These are phyloP conservation scores for Drosophila neonasuta DNA, from an alignment of 2,888 invertebrate genomes.

Conservation along the genomic window DNA sequence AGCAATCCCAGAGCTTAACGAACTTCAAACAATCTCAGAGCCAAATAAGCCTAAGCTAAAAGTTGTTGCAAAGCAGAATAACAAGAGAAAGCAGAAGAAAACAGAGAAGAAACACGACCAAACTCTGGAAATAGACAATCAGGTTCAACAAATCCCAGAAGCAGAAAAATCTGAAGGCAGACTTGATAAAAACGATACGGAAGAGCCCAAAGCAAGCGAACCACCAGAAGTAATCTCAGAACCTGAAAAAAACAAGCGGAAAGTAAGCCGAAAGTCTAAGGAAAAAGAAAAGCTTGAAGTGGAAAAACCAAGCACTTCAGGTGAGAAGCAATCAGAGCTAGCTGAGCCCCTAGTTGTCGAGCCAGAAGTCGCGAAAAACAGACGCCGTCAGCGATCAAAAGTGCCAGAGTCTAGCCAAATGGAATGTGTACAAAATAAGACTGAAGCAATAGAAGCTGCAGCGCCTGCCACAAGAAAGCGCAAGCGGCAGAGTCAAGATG, in stretches of 20 bases:
- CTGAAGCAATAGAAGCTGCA: not conserved
- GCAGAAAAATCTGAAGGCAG: not conserved
- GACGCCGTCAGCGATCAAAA: slow-evolving; percentile 19
- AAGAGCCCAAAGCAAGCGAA: not conserved
- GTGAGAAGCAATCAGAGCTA: not conserved
- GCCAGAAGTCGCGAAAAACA: slow-evolving; percentile 1
- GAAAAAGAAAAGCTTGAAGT: not conserved
- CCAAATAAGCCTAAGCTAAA: not conserved
- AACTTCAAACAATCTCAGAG: not conserved
- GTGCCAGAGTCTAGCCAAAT: not conserved
- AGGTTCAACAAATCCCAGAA: not conserved
- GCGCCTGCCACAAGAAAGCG: not conserved
- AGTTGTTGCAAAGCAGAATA: not conserved
- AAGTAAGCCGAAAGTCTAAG: not conserved
- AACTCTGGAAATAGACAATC: not conserved
- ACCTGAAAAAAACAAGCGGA: not conserved
- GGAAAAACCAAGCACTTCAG: not conserved
- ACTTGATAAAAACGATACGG: not conserved
- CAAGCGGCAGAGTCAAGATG: slow-evolving; percentile 4
- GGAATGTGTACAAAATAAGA: not conserved
- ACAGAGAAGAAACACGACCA: not conserved
- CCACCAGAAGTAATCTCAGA: not conserved
- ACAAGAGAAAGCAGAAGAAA: not conserved
- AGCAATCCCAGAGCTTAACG: not conserved
- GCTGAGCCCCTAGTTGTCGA: too few relatives aligned